Base-by-base conservation (phyloP, 2,797 vertebrate genomes). In the Premnoplex brunnescens region DNA sequence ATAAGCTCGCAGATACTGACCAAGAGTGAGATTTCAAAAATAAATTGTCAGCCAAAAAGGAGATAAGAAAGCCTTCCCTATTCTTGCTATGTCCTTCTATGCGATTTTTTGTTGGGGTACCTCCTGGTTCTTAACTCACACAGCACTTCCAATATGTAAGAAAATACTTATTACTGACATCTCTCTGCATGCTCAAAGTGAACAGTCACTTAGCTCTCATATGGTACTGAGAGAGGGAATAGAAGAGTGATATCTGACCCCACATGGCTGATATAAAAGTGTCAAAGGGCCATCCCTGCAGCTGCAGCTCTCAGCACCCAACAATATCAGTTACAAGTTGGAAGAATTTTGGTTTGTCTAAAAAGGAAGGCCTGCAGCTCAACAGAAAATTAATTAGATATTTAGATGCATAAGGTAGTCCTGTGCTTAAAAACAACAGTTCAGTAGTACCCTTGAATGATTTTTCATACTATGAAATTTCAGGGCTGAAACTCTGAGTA, bases 401-500 rank as follows among this genome's bases (percentile, higher is more conserved):
- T 14, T 83, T 23, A 60, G 37, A 58, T n/a, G 37, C 11, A 28
- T 64, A 49, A 87, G 7, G 3, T 24, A 62, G 14, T 17, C 55
- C 54, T 36, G 8, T 43, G 14, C 56, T 66, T 77, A 48, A 85
- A 93, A 84, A 64, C 1, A 24, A 48, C 18, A 37, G 14, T 48
- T 80, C 28, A 68, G 12, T 15, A 72, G 23, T 27, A 77, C 27
- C 34, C 74, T 71, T 80, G 74, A 62, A 67, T 43, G 41, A 34
- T 32, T 60, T 80, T 96, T 64, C 64, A 60, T 44, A 77, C 22
- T 0, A 0, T 54, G 41, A 82, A 62, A 83, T 74, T 80, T 76
- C 93, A 74, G 71, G 41, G 34, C 37, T 63, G 68, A 56, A 94
- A 88, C 13, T 82, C 49, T 76, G 58, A 26, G 58, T 79, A 92